Evolutionary conservation across 1,140 invertebrate species (phyloP), one percentile per base, ranked within the genome.

Genomic region (Lanistes nyassanus): DNA sequence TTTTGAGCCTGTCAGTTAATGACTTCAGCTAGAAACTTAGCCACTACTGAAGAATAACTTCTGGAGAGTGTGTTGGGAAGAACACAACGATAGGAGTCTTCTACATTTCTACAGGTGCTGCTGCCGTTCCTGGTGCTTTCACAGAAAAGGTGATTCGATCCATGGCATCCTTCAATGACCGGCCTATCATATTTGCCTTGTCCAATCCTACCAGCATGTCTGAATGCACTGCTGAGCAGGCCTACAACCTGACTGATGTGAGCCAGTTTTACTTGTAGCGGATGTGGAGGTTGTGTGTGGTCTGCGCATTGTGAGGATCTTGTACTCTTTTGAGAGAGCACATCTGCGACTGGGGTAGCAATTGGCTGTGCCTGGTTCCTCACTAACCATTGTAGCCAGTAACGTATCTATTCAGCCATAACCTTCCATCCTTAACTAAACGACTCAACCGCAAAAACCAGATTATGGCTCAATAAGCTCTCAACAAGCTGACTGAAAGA

Each of bases 221-320:
- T 23, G 89, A 90, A 74, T 90, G 89, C 74, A 89, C 89, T 47
- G 89, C 89, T 47, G 84, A 89, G 72, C 79, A 89, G 73, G 88
- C 88, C 23, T 90, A 89, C 80, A 83, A 34, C 16, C 55, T 66
- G 7, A 79, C 78, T 37, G 72, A 79, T 39, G 78, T 79, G 60
- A 71, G 31, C 29, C n/a, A 31, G 13, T 42, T 42, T 42, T 42
- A 4, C 23, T 60, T 7, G 4, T 31, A 16, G n/a, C n/a, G 53
- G 53, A 55, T n/a, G n/a, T 55, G n/a, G 13, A 55, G 13, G n/a
- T 55, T 55, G n/a, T 55, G 53, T 55, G 53, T 13, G n/a, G 53
- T 55, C 13, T 16, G 13, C 13, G 53, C 53, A 55, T 55, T 16
- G 13, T 55, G 53, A n/a, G 13, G n/a, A n/a, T 55, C 53, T 55